These are phyloP conservation scores for Ploceus nigricollis DNA, from an alignment of 2,113 vertebrate species.

Conservation along the genomic window DNA sequence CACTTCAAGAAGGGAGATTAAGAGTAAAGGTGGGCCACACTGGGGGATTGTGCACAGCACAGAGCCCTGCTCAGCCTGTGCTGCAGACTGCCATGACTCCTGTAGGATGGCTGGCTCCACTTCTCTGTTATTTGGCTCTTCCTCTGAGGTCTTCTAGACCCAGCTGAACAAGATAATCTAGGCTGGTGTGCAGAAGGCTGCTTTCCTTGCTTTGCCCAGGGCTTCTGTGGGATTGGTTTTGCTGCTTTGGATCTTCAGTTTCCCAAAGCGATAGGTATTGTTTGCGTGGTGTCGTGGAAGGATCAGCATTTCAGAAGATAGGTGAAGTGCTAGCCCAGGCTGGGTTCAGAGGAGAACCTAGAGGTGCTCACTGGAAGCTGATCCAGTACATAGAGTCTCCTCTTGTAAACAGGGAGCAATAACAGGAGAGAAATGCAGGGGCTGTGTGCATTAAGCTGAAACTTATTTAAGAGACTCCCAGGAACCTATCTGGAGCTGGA, in stretches of 20 bases:
- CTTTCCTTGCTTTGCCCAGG: neutral
- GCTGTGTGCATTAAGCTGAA: neutral
- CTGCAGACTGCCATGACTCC: neutral
- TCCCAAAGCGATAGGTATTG: neutral
- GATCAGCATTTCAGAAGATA: neutral
- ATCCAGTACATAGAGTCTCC: neutral
- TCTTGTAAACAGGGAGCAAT: neutral
- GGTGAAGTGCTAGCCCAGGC: neutral
- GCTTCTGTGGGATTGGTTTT: neutral
- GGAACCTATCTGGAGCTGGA: neutral
- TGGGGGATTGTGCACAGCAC: accelerated
- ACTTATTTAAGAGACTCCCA: neutral
- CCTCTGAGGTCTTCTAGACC: neutral
- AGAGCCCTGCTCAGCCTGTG: neutral
- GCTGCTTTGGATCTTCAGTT: neutral
- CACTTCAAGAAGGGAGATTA: neutral
- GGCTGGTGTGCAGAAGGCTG: neutral
- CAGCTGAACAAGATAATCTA: neutral
- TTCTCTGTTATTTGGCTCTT: neutral
- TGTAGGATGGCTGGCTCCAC: neutral
- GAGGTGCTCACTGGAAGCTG: neutral
- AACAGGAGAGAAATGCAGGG: neutral
- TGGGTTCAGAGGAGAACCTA: neutral
- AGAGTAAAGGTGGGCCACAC: neutral
- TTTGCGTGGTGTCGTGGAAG: neutral